Conservation (phyloP, 2,113 vertebrate genomes). For the Aplodontia rufa region DNA sequence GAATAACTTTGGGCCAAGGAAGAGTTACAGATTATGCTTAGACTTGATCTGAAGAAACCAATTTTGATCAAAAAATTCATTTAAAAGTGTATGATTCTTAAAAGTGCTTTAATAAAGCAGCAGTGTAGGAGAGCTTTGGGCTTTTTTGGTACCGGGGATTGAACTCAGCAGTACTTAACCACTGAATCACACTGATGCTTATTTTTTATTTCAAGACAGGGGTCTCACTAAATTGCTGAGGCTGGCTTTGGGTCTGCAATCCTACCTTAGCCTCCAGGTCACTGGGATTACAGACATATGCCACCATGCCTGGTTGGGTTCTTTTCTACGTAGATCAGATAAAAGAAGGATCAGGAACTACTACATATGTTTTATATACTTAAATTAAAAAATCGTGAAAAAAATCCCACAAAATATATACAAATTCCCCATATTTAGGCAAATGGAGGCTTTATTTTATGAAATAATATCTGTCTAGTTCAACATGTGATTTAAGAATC, state of each 20-base stretch:
- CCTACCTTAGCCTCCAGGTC: too few relatives aligned
- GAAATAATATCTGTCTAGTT: neutral
- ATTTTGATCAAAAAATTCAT: neutral
- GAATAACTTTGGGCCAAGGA: neutral
- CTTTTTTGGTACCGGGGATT: too few relatives aligned
- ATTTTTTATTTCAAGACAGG: too few relatives aligned
- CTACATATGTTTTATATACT: neutral
- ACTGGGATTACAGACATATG: too few relatives aligned
- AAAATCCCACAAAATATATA: conserved; percentile 4
- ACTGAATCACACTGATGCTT: too few relatives aligned
- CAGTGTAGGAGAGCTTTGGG: neutral
- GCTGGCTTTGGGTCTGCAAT: too few relatives aligned
- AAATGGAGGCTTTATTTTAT: conserved; percentile 23
- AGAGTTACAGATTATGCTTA: neutral
- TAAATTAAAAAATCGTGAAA: neutral
- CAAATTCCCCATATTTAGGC: neutral
- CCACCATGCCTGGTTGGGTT: too few relatives aligned
- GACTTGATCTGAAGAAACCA: neutral
- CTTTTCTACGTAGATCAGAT: neutral
- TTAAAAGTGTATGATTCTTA: conserved; percentile 15
- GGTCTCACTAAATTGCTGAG: too few relatives aligned
- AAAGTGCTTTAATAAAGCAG: neutral
- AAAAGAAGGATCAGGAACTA: neutral
- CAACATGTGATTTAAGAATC: conserved; percentile 45
- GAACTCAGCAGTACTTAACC: too few relatives aligned